Percentiles rank a stretch among this genome's conserved stretches.
phyloP scores from a whole-genome alignment of 2,113 vertebrate species.

The Melanerpes formicivorus region DNA sequence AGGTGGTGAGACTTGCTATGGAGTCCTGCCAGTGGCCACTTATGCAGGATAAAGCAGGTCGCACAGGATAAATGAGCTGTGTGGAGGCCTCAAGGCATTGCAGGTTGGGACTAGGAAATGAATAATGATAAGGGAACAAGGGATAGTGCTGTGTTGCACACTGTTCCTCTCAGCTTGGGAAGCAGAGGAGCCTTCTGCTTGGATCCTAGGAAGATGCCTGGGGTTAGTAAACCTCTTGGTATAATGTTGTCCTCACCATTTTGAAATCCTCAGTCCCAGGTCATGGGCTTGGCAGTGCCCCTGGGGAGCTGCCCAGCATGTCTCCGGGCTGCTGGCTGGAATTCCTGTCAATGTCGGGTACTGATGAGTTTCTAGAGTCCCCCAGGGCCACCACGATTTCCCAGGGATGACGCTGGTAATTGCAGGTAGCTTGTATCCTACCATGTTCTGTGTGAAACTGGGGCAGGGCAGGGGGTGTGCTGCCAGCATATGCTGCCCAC shows the following conservation, averaged over 20 bases:
- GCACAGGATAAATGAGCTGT: not conserved
- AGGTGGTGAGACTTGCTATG: fast-evolving
- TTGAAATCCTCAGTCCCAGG: not conserved
- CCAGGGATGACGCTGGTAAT: fast-evolving
- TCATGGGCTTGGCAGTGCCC: not conserved
- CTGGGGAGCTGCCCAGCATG: not conserved
- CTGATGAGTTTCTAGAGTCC: not conserved
- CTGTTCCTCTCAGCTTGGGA: not conserved
- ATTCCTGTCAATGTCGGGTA: fast-evolving
- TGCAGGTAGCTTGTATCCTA: not conserved
- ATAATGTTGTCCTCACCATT: not conserved
- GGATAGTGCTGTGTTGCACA: not conserved
- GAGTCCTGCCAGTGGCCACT: not conserved
- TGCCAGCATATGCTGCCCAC: fast-evolving
- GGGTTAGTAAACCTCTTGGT: not conserved
- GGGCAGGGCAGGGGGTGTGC: no score
- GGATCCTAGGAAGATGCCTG: not conserved
- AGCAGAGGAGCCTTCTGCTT: not conserved
- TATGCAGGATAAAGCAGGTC: fast-evolving
- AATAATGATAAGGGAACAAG: not conserved
- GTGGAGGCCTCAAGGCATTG: not conserved
- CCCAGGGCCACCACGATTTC: not conserved
- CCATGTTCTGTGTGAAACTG: fast-evolving
- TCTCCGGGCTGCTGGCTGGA: not conserved
- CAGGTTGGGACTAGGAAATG: not conserved